Evolutionary conservation across 2,888 invertebrate species (phyloP), one percentile per base, ranked within the genome.

Genomic region (Hypena proboscidalis): DNA sequence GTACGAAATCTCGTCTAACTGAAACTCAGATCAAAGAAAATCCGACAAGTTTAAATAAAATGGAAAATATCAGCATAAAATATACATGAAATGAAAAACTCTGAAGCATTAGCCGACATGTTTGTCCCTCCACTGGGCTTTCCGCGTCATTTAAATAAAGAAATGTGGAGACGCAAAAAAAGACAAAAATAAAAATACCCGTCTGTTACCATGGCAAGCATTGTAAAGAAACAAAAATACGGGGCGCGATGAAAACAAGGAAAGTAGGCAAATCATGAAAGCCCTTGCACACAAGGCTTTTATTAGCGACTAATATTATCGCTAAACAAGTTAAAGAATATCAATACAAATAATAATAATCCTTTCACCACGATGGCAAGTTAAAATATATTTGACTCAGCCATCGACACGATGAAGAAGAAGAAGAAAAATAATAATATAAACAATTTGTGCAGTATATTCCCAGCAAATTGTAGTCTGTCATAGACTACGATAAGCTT

Each of bases 121-220:
- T 69, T 62, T 61, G 50, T 56, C 46, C 51, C 56, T 58, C 54
- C 55, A 53, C 58, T 53, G 58, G 65, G 64, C 51, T 73, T 79
- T 75, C 66, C 67, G 67, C 67, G 48, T 70, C 70, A 83, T 83
- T 82, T 80, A 73, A 80, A 83, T 83, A 81, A 78, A 73, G 75
- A 59, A 80, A 79, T 75, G 62, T 58, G 62, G 50, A 56, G 69
- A 67, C 52, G 45, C 53, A 33, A 50, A 39, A 43, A 33, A 63
- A 48, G 61, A 38, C 31, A 26, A 34, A 39, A 56, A 71, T 71
- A 66, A 58, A 58, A 70, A 70, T 76, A 71, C 56, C 50, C 50
- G 40, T 41, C 48, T 54, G 61, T 72, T 74, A 53, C 59, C 47
- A 55, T 35, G 40, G 45, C 46, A 34, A 56, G 45, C 43, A 32